Percentiles rank a stretch among this genome's conserved stretches.
Conservation (phyloP, 2,113 vertebrate species). For the Phrynosoma platyrhinos region DNA sequence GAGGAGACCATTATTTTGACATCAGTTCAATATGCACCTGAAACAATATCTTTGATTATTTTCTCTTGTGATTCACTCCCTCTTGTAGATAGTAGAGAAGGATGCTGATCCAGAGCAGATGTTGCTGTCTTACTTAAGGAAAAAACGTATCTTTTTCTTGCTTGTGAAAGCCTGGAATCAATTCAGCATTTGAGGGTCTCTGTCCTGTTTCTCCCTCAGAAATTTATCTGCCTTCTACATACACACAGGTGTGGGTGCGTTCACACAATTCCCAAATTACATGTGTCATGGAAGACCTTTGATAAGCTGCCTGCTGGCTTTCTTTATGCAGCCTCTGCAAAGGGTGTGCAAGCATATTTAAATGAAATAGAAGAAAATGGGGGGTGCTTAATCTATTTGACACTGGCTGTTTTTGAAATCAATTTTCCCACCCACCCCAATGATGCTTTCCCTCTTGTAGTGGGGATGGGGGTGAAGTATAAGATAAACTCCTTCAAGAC, state of each 20-base stretch:
- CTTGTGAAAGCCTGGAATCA: neutral
- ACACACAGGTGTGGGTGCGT: neutral
- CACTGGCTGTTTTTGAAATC: neutral
- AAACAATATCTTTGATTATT: neutral
- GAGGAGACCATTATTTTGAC: neutral
- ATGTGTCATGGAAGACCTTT: neutral
- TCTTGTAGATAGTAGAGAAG: conserved; percentile 69
- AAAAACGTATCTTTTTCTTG: conserved; percentile 75
- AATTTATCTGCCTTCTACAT: neutral
- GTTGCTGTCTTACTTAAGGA: conserved; percentile 77
- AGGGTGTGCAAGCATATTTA: neutral
- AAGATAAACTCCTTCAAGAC: neutral
- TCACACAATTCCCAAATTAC: neutral
- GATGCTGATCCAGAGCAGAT: conserved; percentile 78
- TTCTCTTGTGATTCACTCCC: neutral
- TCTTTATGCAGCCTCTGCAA: neutral
- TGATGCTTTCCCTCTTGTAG: neutral
- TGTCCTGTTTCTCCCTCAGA: neutral
- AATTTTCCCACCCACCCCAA: neutral
- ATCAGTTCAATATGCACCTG: neutral
- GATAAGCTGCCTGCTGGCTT: neutral
- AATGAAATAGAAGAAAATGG: neutral
- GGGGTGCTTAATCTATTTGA: neutral
- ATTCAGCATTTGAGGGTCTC: too few species aligned
- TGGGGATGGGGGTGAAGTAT: neutral